These are phyloP conservation scores for Leucozona laternaria DNA, from an alignment of 2,888 invertebrate species.

Conservation along the genomic window DNA sequence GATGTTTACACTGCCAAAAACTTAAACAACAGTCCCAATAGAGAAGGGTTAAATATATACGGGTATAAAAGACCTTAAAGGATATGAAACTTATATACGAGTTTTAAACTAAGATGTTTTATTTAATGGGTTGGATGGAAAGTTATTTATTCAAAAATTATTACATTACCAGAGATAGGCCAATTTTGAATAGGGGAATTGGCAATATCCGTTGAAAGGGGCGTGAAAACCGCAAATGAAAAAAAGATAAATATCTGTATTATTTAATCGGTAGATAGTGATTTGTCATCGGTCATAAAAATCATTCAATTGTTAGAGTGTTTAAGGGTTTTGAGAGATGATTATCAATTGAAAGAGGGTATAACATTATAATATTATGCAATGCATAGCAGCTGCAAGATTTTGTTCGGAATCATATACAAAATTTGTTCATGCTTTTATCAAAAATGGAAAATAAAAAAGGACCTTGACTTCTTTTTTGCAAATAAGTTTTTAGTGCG, in stretches of 20 bases:
- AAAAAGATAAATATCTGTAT: background rate
- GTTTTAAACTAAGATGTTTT: conserved; percentile 66
- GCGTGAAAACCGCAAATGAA: background rate
- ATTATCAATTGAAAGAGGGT: too few species aligned
- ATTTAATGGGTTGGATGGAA: conserved; percentile 64
- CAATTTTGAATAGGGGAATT: conserved; percentile 37
- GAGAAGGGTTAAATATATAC: conserved; percentile 26
- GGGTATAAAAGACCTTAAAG: background rate
- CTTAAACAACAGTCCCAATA: conserved; percentile 32
- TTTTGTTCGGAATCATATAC: too few species aligned
- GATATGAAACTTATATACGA: conserved; percentile 25
- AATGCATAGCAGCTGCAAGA: too few species aligned
- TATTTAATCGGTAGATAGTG: background rate
- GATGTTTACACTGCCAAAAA: conserved; percentile 58
- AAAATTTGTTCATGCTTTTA: too few species aligned
- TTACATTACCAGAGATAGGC: conserved; percentile 35
- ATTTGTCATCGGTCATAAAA: conserved; percentile 12
- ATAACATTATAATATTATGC: too few species aligned
- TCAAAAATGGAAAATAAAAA: too few species aligned
- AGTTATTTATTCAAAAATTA: conserved; percentile 72
- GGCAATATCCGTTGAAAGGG: conserved; percentile 1
- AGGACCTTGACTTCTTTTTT: too few species aligned
- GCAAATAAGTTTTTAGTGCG: too few species aligned
- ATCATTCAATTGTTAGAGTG: background rate
- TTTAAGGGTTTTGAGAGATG: background rate